Percentiles rank a stretch among this genome's conserved stretches.
Evolutionary conservation across 92 coral and sea anemone genomes (phyloP).

Genomic region (Porites divaricata): DNA sequence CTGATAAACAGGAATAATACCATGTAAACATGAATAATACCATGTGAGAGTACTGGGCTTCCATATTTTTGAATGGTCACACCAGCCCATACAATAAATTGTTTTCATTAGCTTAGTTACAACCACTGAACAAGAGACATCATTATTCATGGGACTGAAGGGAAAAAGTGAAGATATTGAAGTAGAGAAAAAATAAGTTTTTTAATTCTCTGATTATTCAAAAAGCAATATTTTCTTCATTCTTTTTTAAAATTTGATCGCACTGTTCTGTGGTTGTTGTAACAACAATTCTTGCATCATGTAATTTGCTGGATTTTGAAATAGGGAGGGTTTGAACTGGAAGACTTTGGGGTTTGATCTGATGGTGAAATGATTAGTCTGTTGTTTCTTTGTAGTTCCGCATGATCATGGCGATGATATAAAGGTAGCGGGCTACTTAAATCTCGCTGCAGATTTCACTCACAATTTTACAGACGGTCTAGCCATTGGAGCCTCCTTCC

Average conservation of each 20-base stretch:
- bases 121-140: no score
- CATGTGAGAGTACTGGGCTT: no score
- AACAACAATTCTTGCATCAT: background rate
- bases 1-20: no score
- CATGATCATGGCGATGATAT: slow-evolving; percentile 70
- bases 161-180: no score
- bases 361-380: background rate
- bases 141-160: no score
- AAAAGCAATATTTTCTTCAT: background rate
- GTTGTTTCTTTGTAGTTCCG: slow-evolving; percentile 9
- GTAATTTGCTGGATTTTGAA: background rate
- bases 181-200: no score
- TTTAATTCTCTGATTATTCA: no score
- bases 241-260: no score
- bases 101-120: no score
- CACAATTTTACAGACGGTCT: slow-evolving; percentile 98
- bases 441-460: slow-evolving; percentile 97
- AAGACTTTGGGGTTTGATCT: background rate
- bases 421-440: slow-evolving; percentile 97
- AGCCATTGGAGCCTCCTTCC: slow-evolving; percentile 98
- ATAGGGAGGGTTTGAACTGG: background rate
- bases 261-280: background rate
- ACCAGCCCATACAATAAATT: no score
- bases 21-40: no score
- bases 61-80: no score